These are phyloP conservation scores for Crocuta crocuta DNA, from an alignment of 2,113 vertebrate genomes.

Conservation along the genomic window DNA sequence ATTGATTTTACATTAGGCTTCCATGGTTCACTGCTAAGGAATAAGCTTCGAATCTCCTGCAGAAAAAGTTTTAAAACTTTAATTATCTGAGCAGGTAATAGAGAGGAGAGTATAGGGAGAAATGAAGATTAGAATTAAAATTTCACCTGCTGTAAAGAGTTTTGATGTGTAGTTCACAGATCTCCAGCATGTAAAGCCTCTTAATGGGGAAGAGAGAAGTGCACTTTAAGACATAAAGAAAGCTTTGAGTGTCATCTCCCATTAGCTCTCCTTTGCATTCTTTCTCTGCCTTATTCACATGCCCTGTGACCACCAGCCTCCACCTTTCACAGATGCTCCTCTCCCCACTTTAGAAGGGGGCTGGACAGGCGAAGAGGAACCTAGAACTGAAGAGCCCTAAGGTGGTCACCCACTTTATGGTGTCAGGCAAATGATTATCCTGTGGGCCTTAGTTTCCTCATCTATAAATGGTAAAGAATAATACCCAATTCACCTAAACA, in stretches of 20 bases:
- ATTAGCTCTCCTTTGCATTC: background rate
- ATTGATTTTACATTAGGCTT: background rate
- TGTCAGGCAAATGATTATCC: background rate
- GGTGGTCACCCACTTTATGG: background rate
- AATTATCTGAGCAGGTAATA: background rate
- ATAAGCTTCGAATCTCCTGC: background rate
- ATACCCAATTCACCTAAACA: background rate
- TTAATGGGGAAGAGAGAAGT: background rate
- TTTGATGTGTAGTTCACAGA: background rate
- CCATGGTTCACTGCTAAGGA: background rate
- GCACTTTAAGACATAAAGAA: background rate
- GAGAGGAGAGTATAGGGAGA: background rate
- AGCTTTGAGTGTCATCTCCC: background rate
- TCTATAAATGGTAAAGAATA: background rate
- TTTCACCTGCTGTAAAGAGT: background rate
- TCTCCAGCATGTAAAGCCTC: background rate
- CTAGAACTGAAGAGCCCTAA: too few species aligned
- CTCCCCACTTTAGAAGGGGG: background rate
- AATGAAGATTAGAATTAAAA: background rate
- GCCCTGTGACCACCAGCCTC: background rate
- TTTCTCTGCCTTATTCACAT: background rate
- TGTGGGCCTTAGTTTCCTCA: background rate
- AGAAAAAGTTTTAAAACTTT: background rate
- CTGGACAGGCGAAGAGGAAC: background rate
- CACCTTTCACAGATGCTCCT: background rate